phyloP scores from a whole-genome alignment of 2,113 vertebrate species.

The Gracilinanus agilis region DNA sequence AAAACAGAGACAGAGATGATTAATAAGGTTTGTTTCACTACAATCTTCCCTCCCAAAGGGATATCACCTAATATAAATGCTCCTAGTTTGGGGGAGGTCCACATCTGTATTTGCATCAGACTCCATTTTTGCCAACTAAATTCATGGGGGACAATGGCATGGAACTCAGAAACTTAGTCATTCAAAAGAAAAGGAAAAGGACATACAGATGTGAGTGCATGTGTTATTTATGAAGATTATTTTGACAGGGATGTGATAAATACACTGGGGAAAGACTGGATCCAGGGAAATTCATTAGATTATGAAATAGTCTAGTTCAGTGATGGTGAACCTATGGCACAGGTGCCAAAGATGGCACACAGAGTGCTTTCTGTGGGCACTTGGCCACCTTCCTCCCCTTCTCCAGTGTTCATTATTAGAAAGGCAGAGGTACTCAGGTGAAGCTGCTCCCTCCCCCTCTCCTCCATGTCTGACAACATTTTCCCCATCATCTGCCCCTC shows the following conservation, averaged over 20 bases:
- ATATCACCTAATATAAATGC: not conserved
- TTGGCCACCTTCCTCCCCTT: no score
- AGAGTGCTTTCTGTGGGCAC: no score
- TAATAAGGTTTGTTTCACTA: not conserved
- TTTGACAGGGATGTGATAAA: not conserved
- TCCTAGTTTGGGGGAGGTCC: not conserved
- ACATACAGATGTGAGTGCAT: not conserved
- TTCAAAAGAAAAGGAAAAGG: not conserved
- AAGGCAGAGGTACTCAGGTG: no score
- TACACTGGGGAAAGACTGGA: not conserved
- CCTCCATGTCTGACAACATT: no score
- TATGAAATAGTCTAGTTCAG: not conserved
- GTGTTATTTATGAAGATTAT: not conserved
- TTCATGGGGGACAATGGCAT: not conserved
- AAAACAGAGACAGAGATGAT: not conserved
- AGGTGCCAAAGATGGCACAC: no score
- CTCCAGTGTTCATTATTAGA: no score
- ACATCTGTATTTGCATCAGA: not conserved
- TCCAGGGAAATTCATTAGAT: not conserved
- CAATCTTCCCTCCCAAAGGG: not conserved
- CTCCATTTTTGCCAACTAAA: not conserved
- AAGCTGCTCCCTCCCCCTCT: no score
- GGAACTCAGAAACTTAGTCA: not conserved
- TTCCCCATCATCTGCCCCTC: no score
- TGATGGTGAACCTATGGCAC: no score